Evolutionary conservation across 37 sponge, comb jelly and placozoan species (phyloP).

Genomic region (Bolinopsis microptera): DNA sequence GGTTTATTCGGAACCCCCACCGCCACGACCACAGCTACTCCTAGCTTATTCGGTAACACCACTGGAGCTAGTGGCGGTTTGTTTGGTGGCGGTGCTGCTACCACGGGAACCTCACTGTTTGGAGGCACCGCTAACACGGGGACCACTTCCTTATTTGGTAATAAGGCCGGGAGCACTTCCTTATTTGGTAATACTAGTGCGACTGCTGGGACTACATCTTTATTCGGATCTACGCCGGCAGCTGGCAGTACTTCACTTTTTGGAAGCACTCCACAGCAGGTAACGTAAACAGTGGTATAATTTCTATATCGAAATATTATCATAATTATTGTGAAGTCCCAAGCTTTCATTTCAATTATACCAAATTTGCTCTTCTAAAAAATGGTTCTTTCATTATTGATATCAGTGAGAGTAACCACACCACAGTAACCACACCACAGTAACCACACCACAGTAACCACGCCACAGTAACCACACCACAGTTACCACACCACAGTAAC

Average conservation of each 20-base stretch:
- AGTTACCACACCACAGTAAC: too few species aligned
- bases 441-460: too few species aligned
- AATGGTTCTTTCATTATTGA: too few species aligned
- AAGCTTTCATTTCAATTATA: too few species aligned
- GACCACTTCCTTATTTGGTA: neutral
- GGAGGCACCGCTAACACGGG: neutral
- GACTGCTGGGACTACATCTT: neutral
- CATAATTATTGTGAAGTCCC: too few species aligned
- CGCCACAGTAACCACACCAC: too few species aligned
- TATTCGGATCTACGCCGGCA: neutral
- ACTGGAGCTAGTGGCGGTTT: neutral
- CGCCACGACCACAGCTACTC: neutral
- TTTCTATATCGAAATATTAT: neutral
- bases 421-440: too few species aligned
- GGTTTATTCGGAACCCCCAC: slow-evolving; percentile 10
- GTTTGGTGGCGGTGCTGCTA: neutral
- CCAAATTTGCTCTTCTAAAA: too few species aligned
- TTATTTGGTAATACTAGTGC: neutral
- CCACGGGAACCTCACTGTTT: neutral
- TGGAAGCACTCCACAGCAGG: slow-evolving; percentile 10
- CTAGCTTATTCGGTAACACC: slow-evolving; percentile 7
- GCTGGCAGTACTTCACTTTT: slow-evolving; percentile 2
- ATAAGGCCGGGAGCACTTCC: neutral
- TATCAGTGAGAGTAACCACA: too few species aligned
- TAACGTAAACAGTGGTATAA: neutral